phyloP scores from a whole-genome alignment of 1,140 invertebrate species.

The Monomorium pharaonis region DNA sequence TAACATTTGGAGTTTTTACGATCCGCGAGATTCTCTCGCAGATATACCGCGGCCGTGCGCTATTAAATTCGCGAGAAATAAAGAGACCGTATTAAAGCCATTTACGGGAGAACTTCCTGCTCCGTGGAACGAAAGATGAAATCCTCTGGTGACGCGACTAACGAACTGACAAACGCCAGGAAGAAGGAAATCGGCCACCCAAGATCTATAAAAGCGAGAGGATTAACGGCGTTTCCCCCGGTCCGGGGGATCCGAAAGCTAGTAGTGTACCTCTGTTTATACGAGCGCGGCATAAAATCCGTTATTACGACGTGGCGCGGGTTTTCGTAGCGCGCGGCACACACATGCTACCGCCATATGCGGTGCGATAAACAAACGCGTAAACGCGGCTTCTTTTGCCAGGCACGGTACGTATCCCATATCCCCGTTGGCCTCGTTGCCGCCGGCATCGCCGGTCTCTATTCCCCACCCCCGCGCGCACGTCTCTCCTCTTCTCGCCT shows the following conservation, averaged over 20 bases:
- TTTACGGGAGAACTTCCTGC: background rate
- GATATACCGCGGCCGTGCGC: background rate
- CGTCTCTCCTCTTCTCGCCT: constrained; percentile 45
- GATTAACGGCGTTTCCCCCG: constrained; percentile 69
- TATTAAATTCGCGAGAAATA: background rate
- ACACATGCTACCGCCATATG: constrained; percentile 84
- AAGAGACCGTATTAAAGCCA: background rate
- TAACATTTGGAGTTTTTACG: background rate
- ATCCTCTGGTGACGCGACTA: background rate
- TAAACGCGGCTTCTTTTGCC: constrained; percentile 82
- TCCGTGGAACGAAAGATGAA: background rate
- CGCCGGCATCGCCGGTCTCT: background rate
- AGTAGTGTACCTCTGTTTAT: constrained; percentile 74
- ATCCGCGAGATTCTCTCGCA: constrained; percentile 6
- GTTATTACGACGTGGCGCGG: constrained; percentile 65
- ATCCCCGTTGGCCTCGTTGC: too few relatives aligned
- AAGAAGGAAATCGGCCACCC: constrained; percentile 25
- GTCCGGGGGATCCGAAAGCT: constrained; percentile 39
- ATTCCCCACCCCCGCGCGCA: background rate
- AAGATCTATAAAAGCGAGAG: constrained; percentile 59
- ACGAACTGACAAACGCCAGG: constrained; percentile 51
- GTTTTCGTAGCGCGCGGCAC: constrained; percentile 74
- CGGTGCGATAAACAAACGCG: constrained; percentile 82
- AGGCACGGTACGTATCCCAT: too few relatives aligned
- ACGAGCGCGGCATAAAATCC: constrained; percentile 67